Percentiles rank a stretch among this genome's conserved stretches.
Conservation (phyloP, 2,113 vertebrate species). For the Conger conger region DNA sequence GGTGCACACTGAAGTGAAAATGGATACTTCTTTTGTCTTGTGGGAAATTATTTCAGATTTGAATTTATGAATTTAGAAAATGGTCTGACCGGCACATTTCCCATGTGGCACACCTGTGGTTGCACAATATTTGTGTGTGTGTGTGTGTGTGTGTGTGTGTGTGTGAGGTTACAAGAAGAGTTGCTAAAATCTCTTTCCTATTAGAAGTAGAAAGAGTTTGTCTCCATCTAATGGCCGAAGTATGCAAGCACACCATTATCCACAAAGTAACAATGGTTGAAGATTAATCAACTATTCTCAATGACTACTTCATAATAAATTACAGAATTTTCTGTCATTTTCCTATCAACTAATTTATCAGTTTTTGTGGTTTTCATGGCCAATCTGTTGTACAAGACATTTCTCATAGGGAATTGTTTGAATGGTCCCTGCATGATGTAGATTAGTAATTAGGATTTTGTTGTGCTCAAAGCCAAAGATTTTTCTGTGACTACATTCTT, state of each 20-base stretch:
- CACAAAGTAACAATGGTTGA: neutral
- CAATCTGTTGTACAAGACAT: neutral
- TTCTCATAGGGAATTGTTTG: neutral
- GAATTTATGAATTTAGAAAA: constrained; percentile 1
- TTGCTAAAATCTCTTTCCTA: neutral
- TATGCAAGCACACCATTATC: neutral
- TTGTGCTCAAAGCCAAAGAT: constrained; percentile 6
- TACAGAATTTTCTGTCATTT: too few species aligned
- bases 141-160: constrained; percentile 15
- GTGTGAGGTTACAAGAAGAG: neutral
- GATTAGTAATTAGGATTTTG: constrained; percentile 28
- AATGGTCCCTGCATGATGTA: constrained; percentile 21
- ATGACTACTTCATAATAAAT: too few species aligned
- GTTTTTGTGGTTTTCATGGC: neutral
- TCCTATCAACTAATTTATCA: too few species aligned
- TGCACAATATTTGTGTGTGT: neutral
- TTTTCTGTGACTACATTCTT: constrained; percentile 11
- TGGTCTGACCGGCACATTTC: neutral
- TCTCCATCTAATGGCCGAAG: constrained; percentile 59
- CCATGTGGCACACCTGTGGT: neutral
- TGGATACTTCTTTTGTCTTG: neutral
- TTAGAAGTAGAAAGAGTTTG: constrained; percentile 44
- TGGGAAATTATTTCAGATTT: neutral
- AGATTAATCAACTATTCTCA: neutral
- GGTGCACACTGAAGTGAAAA: neutral